Percentiles rank a stretch among this genome's conserved stretches.
Evolutionary conservation across 2,113 vertebrate species (phyloP).

Genomic region (Leucopsar rothschildi): DNA sequence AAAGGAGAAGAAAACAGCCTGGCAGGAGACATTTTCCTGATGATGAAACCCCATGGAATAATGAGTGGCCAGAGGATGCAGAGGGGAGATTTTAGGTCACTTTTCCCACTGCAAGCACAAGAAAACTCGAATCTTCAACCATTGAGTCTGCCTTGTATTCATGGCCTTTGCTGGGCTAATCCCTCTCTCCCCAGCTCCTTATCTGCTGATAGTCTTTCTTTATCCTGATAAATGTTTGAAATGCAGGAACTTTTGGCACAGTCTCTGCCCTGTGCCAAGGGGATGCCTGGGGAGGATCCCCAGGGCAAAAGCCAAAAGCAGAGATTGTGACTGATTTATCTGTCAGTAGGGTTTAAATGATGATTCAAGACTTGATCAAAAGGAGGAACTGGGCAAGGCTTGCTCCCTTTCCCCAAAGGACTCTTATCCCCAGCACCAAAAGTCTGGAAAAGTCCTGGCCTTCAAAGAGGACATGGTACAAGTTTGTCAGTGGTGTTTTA

Average conservation of each 20-base stretch:
- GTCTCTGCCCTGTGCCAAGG: background rate
- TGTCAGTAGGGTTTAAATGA: background rate
- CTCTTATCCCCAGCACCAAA: background rate
- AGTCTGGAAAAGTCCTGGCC: background rate
- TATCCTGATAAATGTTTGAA: background rate
- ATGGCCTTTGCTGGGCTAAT: background rate
- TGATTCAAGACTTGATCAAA: background rate
- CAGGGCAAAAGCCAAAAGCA: background rate
- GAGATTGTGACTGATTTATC: background rate
- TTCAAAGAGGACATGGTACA: background rate
- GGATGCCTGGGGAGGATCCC: background rate
- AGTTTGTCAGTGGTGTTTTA: background rate
- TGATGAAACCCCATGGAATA: background rate
- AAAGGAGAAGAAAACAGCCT: background rate
- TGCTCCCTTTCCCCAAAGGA: background rate
- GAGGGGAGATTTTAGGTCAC: background rate
- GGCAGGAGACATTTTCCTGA: background rate
- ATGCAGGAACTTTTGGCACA: accelerated
- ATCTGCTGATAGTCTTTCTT: background rate
- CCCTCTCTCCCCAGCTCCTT: background rate
- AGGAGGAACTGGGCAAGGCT: background rate
- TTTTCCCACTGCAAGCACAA: background rate
- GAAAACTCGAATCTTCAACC: background rate
- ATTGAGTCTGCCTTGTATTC: background rate
- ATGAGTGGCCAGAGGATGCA: background rate